These are phyloP conservation scores for Drosophila rubida DNA, from an alignment of 2,888 invertebrate species.

Conservation along the genomic window DNA sequence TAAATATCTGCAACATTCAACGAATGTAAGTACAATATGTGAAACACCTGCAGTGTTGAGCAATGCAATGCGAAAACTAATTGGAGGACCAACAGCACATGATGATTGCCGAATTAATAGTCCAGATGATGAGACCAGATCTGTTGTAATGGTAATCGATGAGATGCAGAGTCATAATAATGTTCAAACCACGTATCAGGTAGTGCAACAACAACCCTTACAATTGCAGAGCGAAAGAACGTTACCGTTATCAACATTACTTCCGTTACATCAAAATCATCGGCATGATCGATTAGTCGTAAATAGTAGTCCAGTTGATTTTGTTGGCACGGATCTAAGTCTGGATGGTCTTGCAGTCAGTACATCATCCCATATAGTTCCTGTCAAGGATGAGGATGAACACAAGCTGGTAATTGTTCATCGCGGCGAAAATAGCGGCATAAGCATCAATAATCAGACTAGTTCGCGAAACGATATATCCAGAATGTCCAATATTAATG, in stretches of 20 bases:
- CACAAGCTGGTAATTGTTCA: conserved; percentile 75
- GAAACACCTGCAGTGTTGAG: conserved; percentile 74
- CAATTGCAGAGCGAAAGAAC: conserved; percentile 45
- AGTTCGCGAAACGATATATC: conserved; percentile 25
- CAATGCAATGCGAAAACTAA: conserved; percentile 41
- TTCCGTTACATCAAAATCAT: conserved; percentile 55
- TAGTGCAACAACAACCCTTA: conserved; percentile 62
- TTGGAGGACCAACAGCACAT: conserved; percentile 19
- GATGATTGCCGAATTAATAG: conserved; percentile 29
- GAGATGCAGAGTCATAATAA: conserved; percentile 63
- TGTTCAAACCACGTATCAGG: conserved; percentile 66
- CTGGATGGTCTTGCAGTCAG: conserved; percentile 73
- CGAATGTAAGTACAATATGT: background rate
- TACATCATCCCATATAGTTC: conserved; percentile 64
- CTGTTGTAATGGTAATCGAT: conserved; percentile 84
- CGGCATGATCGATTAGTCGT: conserved; percentile 50
- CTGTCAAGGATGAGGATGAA: conserved; percentile 82
- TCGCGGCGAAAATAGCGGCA: conserved; percentile 17
- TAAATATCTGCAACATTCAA: conserved; percentile 17
- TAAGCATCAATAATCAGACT: conserved; percentile 17
- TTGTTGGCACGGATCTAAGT: conserved; percentile 74
- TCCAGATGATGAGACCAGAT: conserved; percentile 58
- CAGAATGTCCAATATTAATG: conserved; percentile 41
- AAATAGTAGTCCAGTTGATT: conserved; percentile 72
- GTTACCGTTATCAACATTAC: conserved; percentile 52